A percentile compares a stretch with the other conserved stretches of the same genome.
phyloP scores from a whole-genome alignment of 2,113 vertebrate species.

The Ammodytes marinus region DNA sequence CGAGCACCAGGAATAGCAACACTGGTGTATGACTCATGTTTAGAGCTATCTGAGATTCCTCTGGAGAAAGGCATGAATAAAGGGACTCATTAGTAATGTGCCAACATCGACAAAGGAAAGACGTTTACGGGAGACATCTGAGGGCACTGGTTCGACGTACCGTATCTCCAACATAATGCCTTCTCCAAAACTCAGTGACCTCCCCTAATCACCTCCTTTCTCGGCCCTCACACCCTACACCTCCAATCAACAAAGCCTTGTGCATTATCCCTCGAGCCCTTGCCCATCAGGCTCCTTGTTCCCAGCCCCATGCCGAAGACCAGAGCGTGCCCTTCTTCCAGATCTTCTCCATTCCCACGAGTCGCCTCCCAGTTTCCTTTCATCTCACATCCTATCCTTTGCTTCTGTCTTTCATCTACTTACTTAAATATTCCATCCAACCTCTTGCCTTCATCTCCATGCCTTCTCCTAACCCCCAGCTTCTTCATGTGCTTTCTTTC shows the following conservation, averaged over 20 bases:
- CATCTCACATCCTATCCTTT: constrained; percentile 44
- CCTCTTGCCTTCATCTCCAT: constrained; percentile 30
- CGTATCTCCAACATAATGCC: constrained; percentile 3
- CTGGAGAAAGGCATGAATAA: constrained; percentile 55
- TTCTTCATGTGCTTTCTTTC: constrained; percentile 3
- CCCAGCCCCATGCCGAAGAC: constrained; percentile 7
- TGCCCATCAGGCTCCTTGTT: constrained; percentile 4
- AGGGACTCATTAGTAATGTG: constrained; percentile 54
- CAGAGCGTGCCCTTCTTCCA: constrained; percentile 16
- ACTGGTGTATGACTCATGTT: constrained; percentile 76
- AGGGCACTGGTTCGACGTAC: constrained; percentile 12
- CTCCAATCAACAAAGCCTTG: neutral
- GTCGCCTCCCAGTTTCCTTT: constrained; percentile 53
- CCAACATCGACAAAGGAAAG: constrained; percentile 19
- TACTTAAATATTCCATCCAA: constrained; percentile 47
- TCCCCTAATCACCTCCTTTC: constrained; percentile 8
- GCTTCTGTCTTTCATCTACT: constrained; percentile 57
- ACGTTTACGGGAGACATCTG: neutral
- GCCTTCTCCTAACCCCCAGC: constrained; percentile 10
- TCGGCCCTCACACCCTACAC: neutral
- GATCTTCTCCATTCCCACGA: constrained; percentile 40
- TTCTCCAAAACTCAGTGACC: neutral
- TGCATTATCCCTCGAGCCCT: neutral
- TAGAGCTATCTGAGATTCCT: constrained; percentile 38
- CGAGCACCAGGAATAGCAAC: constrained; percentile 77